Conservation (phyloP, 2,888 invertebrate genomes). For the Rapana venosa region DNA sequence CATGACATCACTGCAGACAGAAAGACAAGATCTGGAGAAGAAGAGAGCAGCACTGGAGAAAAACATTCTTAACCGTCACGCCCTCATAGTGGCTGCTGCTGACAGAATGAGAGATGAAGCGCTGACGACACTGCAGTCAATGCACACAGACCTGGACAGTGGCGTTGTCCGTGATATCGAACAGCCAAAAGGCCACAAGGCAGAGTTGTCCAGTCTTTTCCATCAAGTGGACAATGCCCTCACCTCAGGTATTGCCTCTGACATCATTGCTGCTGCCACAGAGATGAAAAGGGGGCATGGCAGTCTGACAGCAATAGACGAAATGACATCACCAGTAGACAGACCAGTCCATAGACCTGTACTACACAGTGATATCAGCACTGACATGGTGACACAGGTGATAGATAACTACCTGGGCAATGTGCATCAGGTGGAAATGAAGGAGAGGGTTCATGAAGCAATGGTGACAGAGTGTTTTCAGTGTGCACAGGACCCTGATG, state of each 20-base stretch:
- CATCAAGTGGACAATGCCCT: not conserved
- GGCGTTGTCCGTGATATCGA: not conserved
- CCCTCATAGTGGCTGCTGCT: slow-evolving; percentile 7
- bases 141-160: not conserved
- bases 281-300: slow-evolving; percentile 1
- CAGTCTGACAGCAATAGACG: not conserved
- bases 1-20: not conserved
- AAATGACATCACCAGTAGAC: not conserved
- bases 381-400: not conserved
- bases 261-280: not conserved
- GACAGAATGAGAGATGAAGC: not conserved
- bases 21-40: not conserved
- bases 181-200: not conserved
- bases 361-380: not conserved
- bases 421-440: not conserved
- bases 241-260: not conserved
- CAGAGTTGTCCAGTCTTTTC: not conserved
- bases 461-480: not conserved
- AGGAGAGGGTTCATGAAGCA: not conserved
- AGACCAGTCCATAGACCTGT: not conserved
- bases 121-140: not conserved
- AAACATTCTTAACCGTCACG: not conserved
- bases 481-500: not conserved
- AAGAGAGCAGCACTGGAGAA: slow-evolving; percentile 18
- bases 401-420: not conserved